Evolutionary conservation across 2,888 invertebrate species (phyloP), one percentile per base, ranked within the genome.

Genomic region (Agonopterix subpropinquella): DNA sequence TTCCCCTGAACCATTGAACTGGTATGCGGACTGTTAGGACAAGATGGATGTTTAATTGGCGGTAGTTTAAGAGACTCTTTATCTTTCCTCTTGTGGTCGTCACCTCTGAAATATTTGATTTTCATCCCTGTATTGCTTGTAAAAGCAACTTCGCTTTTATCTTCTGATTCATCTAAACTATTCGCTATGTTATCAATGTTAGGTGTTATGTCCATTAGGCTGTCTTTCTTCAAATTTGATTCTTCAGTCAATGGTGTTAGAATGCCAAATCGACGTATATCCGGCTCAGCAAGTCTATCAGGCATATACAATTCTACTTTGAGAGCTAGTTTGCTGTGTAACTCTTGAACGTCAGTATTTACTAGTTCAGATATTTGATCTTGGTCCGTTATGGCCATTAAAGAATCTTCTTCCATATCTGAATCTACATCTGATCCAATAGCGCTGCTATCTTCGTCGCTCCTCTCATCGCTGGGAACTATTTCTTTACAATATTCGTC

Each of bases 211-310:
- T 80, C 76, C 41, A 65, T 52, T n/a, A 73, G 49, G 55, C 73
- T 81, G 8, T 73, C 71, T 57, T 66, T 74, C 46, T 64, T 77
- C n/a, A 57, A 52, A n/a, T 55, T 54, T 2, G 83, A 74, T 55
- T 87, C 88, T 62, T 88, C 87, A 11, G 80, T 76, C 3, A 87
- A 57, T n/a, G 88, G 82, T 4, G 86, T 78, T 15, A 87, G 60
- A 8, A 68, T 58, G 41, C 64, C 66, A 49, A 72, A 58, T 15
- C 62, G 70, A 44, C 55, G 64, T n/a, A 60, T 58, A 0, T 64
- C 64, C 8, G 62, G 56, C 4, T 73, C 70, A 11, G 51, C 54
- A 13, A 59, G 50, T 43, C 58, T 59, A 5, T 66, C 63, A 2
- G 56, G 48, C 4, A 53, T 48, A 44, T 60, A 55, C n/a, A 69